Base-by-base conservation (phyloP, 1,140 invertebrate genomes). In the Tenebrio molitor region DNA sequence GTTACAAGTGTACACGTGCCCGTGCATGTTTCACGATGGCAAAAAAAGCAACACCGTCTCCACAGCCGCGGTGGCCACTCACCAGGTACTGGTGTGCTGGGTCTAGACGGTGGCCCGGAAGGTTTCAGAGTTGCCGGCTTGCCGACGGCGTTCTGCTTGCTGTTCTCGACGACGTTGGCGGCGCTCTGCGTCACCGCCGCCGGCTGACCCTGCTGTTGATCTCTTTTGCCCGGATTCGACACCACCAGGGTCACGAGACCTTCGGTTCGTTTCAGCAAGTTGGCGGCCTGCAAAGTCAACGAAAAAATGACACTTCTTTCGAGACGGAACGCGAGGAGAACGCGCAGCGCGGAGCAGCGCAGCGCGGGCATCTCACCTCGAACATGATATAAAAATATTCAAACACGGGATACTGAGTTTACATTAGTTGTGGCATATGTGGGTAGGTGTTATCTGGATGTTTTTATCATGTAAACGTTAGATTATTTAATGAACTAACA, bases 241-340 rank as follows among this genome's bases (percentile, higher is more conserved):
- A 97, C 92, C 2, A 94, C 91, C 29, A 97, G 83, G 4, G 89
- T 91, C 0, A 97, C 93, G 1, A 95, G 87, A 2, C 95, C 95
- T 83, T 97, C 94, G 0, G 93, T 91, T 76, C 94, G 92, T 80
- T 96, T 97, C 23, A 97, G 82, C 67, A 95, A 87, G 34, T 87
- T 88, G 15, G 94, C 93, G 17, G 94, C 95, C 93, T 96, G 80
- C 19, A 84, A 75, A 77, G 34, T 42, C 29, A 63, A 16, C 41
- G n/a, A 42, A 42, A 69, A 62, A 1, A 14, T 50, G 46, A 58
- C 10, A 34, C 4, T 68, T 19, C 34, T 6, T 2, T 29, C 46
- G 36, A 8, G 16, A 12, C 4, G 19, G 8, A 8, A 15, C 5
- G n/a, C 23, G 23, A 10, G 2, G 23, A 58, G 12, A 8, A 44